These are phyloP conservation scores for Emys orbicularis DNA, from an alignment of 2,797 vertebrate species.

Conservation along the genomic window DNA sequence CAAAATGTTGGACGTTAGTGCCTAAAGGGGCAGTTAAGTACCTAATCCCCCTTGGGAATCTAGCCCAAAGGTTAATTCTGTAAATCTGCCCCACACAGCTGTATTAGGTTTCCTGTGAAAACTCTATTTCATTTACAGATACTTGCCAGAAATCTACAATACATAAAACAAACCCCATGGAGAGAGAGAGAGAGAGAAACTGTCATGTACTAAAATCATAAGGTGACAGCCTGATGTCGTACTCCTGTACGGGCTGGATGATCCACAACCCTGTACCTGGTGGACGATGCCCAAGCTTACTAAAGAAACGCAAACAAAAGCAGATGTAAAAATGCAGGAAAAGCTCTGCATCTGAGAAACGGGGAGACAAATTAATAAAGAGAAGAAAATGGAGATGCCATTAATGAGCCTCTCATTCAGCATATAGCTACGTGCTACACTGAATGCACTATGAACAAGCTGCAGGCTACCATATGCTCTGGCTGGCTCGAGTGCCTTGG, in stretches of 20 bases:
- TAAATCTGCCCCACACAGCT: not conserved
- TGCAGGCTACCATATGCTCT: not conserved
- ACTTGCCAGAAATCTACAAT: not conserved
- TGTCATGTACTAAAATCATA: not conserved
- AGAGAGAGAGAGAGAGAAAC: not conserved
- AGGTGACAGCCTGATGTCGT: not conserved
- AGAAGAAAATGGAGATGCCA: not conserved
- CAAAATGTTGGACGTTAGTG: no score
- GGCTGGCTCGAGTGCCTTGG: not conserved
- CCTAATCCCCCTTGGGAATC: not conserved
- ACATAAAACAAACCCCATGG: rapidly evolving
- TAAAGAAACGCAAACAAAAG: not conserved
- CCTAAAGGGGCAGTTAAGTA: no score
- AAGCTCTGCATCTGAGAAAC: not conserved
- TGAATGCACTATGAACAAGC: not conserved
- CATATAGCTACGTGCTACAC: not conserved
- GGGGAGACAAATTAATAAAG: not conserved
- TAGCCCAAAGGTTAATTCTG: not conserved
- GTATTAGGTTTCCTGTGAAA: not conserved
- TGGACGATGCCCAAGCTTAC: not conserved
- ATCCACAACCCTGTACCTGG: not conserved
- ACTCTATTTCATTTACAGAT: not conserved
- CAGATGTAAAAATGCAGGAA: not conserved
- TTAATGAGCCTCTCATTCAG: not conserved
- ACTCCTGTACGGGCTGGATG: rapidly evolving